Conservation (phyloP, 2,113 vertebrate genomes). For the Ctenodactylus gundi region DNA sequence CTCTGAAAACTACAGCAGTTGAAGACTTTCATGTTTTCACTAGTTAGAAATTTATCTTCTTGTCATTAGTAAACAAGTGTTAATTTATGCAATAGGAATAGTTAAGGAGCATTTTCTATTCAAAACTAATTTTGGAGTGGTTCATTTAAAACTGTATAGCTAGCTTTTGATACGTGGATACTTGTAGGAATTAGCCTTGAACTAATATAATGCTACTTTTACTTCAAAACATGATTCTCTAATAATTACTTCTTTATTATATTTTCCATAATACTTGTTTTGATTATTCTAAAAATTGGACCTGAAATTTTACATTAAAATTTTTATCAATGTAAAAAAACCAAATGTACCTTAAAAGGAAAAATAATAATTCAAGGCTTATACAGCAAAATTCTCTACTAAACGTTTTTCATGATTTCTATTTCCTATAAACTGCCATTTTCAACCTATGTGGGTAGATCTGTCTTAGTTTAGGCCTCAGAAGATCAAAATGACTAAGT, state of each 20-base stretch:
- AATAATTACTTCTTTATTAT: slow-evolving; percentile 11
- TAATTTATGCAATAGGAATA: slow-evolving; percentile 32
- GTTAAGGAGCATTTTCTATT: slow-evolving; percentile 13
- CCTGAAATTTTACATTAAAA: slow-evolving; percentile 1
- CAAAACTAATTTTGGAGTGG: slow-evolving; percentile 1
- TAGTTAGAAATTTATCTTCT: slow-evolving; percentile 35
- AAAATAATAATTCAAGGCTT: background rate
- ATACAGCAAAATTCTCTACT: background rate
- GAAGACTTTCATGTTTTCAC: slow-evolving; percentile 9
- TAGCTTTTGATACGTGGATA: slow-evolving; percentile 27
- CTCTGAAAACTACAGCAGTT: background rate
- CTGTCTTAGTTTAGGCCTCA: background rate
- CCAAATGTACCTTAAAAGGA: background rate
- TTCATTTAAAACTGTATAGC: slow-evolving; percentile 45
- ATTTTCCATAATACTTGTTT: background rate
- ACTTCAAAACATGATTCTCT: background rate
- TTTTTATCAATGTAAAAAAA: slow-evolving; percentile 7
- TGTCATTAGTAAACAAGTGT: slow-evolving; percentile 27
- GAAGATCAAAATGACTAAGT: background rate
- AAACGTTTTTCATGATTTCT: background rate
- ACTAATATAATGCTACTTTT: slow-evolving; percentile 38
- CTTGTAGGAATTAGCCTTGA: slow-evolving; percentile 29
- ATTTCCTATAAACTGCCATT: background rate
- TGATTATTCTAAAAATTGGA: background rate
- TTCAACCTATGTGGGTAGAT: background rate